A percentile compares a stretch with the other conserved stretches of the same genome.
Conservation (phyloP, 2,888 invertebrate genomes). For the Opisthograptis luteolata region DNA sequence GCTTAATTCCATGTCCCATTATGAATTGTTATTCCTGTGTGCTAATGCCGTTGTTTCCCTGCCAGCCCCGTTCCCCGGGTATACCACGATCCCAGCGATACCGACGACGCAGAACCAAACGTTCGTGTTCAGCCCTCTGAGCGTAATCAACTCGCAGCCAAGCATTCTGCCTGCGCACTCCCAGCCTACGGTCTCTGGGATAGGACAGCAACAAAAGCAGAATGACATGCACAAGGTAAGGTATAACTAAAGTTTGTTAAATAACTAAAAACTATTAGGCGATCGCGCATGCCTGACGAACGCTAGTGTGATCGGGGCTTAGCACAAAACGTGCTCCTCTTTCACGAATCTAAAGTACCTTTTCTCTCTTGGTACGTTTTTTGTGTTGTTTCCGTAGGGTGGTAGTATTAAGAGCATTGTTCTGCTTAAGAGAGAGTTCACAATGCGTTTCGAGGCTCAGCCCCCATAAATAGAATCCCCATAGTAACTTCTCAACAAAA, state of each 20-base stretch:
- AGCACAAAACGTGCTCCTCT: too few species aligned
- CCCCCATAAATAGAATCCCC: slow-evolving; percentile 42
- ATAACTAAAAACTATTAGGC: too few species aligned
- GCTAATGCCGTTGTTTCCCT: slow-evolving; percentile 1
- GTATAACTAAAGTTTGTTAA: too few species aligned
- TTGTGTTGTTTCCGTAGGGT: too few species aligned
- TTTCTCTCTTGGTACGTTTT: too few species aligned
- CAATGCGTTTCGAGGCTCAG: slow-evolving; percentile 10
- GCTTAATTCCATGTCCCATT: too few species aligned
- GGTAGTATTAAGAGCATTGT: too few species aligned
- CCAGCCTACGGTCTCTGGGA: slow-evolving; percentile 72
- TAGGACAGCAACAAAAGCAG: slow-evolving; percentile 84
- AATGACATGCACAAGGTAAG: slow-evolving; percentile 87
- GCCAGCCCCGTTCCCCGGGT: slow-evolving; percentile 88
- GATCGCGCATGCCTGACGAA: too few species aligned
- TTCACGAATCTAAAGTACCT: too few species aligned
- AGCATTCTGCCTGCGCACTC: slow-evolving; percentile 87
- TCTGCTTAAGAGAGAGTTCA: slow-evolving; percentile 1
- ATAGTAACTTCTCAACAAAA: slow-evolving; percentile 14
- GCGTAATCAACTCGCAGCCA: slow-evolving; percentile 88
- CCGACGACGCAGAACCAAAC: slow-evolving; percentile 91
- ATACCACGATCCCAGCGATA: slow-evolving; percentile 90
- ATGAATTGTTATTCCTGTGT: too few species aligned
- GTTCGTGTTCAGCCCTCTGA: slow-evolving; percentile 89
- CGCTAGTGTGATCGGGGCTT: too few species aligned